Evolutionary conservation across 2,888 invertebrate species (phyloP), one percentile per base, ranked within the genome.

Genomic region (Hemicrepidius hirtus): DNA sequence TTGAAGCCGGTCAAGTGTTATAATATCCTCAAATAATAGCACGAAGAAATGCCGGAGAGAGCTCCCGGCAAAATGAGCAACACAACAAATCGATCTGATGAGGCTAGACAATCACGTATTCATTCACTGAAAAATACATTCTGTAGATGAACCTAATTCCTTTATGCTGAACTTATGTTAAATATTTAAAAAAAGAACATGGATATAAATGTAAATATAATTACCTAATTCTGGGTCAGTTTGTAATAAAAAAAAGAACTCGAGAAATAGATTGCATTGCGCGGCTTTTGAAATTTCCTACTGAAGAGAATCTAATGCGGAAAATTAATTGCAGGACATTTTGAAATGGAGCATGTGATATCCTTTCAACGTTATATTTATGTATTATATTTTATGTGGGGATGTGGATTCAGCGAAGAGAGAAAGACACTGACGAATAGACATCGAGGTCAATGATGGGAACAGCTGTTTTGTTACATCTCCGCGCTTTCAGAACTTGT

Each of bases 391-490:
- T 13, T 9, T 46, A 46, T 50, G 16, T 16, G 49, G 21, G 9
- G 50, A 21, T 24, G 24, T 24, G 24, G 50, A 50, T 50, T 24
- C 24, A 10, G 24, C 40, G 41, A 55, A 55, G 16, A 55, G 55
- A 37, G 37, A 55, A 69, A 60, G 65, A 66, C 59, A 71, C 60
- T 66, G 60, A 66, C 66, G 59, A 66, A 71, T 71, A 59, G 65
- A 60, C 71, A 71, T 71, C 44, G 71, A 49, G 65, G 65, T 59
- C 71, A 71, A 71, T 71, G 65, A 71, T 66, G 71, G 60, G 35
- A 72, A 72, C 72, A 72, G 67, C 62, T 71, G 71, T 65, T 65
- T 71, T 66, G 71, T 60, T 71, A 71, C 71, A 71, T 71, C 66
- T 37, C 70, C 35, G 63, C 66, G 66, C 71, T 72, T 66, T 67